A percentile compares a stretch with the other conserved stretches of the same genome.
Conservation (phyloP, 1,140 invertebrate genomes). For the Drosophila albomicans region DNA sequence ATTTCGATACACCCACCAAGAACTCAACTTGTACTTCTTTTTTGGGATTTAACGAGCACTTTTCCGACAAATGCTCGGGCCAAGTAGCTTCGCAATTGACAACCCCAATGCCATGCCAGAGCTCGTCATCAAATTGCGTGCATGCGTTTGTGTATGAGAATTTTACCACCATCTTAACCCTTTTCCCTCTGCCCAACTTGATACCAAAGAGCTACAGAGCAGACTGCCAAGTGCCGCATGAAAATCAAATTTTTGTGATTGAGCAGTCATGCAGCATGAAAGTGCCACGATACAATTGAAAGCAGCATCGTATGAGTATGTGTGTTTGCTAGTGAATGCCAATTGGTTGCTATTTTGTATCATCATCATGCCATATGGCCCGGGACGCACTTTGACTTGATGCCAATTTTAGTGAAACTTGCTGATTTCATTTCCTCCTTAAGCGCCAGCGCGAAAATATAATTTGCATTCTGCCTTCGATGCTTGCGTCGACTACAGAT, state of each 20-base stretch:
- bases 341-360: slow-evolving; percentile 73
- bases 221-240: slow-evolving; percentile 57
- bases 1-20: slow-evolving; percentile 2
- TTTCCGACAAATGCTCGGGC: slow-evolving; percentile 34
- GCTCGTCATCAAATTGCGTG: slow-evolving; percentile 30
- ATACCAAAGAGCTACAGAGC: slow-evolving; percentile 2
- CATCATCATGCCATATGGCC: slow-evolving; percentile 73
- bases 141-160: slow-evolving; percentile 2
- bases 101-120: slow-evolving; percentile 24
- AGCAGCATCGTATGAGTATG: slow-evolving; percentile 2
- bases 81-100: slow-evolving; percentile 45
- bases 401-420: slow-evolving; percentile 68
- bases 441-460: slow-evolving; percentile 68
- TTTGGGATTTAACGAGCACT: slow-evolving; percentile 31
- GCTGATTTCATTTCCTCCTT: slow-evolving; percentile 80
- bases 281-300: slow-evolving; percentile 30
- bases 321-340: slow-evolving; percentile 5
- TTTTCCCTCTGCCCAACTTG: not conserved
- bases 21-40: not conserved
- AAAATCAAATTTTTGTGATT: slow-evolving; percentile 83
- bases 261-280: slow-evolving; percentile 72
- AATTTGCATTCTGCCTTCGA: slow-evolving; percentile 60
- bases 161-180: slow-evolving; percentile 14
- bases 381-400: slow-evolving; percentile 72
- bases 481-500: not conserved